These are phyloP conservation scores for Epinephelus malabaricus DNA, from an alignment of 2,797 vertebrate species.

Conservation along the genomic window DNA sequence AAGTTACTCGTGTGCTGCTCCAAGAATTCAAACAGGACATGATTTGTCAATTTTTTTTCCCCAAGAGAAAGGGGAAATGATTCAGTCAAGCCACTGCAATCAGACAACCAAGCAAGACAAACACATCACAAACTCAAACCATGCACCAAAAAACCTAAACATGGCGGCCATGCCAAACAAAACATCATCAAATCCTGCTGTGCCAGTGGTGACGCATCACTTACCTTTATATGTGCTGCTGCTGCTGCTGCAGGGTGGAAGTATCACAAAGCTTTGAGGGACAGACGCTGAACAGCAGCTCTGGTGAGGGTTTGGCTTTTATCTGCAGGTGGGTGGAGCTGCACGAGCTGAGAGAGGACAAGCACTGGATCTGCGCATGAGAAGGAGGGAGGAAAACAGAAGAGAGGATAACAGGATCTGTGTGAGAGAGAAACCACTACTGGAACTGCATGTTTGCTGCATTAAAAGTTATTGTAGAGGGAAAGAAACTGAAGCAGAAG, in stretches of 20 bases:
- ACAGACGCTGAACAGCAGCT: slow-evolving; percentile 87
- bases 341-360: slow-evolving; percentile 76
- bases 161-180: neutral
- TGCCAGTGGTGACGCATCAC: slow-evolving; percentile 64
- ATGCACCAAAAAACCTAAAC: neutral
- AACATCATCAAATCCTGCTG: slow-evolving; percentile 17
- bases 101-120: neutral
- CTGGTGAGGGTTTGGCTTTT: slow-evolving; percentile 94
- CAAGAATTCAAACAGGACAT: slow-evolving; percentile 17
- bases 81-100: neutral
- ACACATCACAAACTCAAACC: neutral
- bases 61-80: neutral
- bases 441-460: slow-evolving; percentile 49
- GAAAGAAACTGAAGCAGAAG: slow-evolving; percentile 13
- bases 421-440: slow-evolving; percentile 36
- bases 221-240: slow-evolving; percentile 86
- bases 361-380: slow-evolving; percentile 50
- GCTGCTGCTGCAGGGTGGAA: slow-evolving; percentile 80
- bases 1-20: neutral
- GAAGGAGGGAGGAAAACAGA: slow-evolving; percentile 30
- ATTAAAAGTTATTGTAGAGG: slow-evolving; percentile 21
- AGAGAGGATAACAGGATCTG: slow-evolving; percentile 34
- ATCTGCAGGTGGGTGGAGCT: slow-evolving; percentile 96
- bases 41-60: no score
- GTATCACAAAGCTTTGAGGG: slow-evolving; percentile 83